Base-by-base conservation (phyloP, 1,140 invertebrate genomes). In the Choristoneura fumiferana region DNA sequence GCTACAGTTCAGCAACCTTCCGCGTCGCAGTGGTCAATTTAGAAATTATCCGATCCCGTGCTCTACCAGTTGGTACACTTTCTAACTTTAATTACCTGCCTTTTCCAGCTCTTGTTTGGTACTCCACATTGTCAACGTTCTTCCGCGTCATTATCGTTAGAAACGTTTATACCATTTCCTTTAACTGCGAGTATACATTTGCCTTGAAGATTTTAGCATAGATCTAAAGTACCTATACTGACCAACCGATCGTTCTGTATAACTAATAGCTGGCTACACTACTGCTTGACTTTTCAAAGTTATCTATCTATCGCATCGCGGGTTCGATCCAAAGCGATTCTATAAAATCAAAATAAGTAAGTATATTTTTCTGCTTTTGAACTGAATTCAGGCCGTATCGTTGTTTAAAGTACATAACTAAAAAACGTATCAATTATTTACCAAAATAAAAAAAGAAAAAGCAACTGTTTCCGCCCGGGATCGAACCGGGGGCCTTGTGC, bases 31-130 rank as follows among this genome's bases (percentile, higher is more conserved):
- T 60, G 67, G 60, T 57, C 63, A 62, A 69, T 69, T 64, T 70
- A 67, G 66, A 71, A 71, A 74, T 54, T 71, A 49, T 65, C 66
- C 54, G 43, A 67, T 64, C 63, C 56, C 49, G 71, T 74, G 65
- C 65, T 54, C 40, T 69, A 77, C 74, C 45, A 57, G 67, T 54
- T 36, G 61, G 62, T 64, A 67, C 67, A 71, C 74, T 77, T 77
- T 77, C 74, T 77, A 77, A 70, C 56, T 67, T 74, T 74, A 74
- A 74, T 77, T 74, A 77, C 65, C 56, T 40, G 57, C 69, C 52
- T 66, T 71, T 68, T 69, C 69, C 58, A 66, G 54, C 63, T 69
- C 57, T 67, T 67, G 67, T 69, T 69, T 62, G 60, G 54, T 54
- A 65, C 65, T 55, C 59, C 69, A 69, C 72, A 78, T 75, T 78